A percentile compares a stretch with the other conserved stretches of the same genome.
Conservation (phyloP, 2,888 invertebrate genomes). For the Ctenicera cuprea region DNA sequence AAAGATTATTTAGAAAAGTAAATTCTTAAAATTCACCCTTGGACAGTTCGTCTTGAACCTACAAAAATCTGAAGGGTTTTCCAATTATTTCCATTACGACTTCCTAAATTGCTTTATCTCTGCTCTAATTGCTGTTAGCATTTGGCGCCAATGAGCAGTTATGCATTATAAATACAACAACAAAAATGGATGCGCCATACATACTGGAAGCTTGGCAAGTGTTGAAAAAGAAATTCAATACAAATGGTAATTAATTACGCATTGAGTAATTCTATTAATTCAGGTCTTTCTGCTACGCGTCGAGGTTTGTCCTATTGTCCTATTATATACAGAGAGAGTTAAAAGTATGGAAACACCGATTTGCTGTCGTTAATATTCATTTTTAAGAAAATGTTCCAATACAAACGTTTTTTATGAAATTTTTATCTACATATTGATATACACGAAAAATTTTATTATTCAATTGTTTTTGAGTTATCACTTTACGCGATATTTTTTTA, state of each 20-base stretch:
- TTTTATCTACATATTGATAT: too few relatives aligned
- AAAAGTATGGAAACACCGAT: too few relatives aligned
- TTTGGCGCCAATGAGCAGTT: conserved; percentile 14
- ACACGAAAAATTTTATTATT: too few relatives aligned
- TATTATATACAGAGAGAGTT: too few relatives aligned
- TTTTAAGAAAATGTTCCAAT: too few relatives aligned
- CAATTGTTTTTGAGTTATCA: too few relatives aligned
- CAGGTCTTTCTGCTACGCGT: neutral
- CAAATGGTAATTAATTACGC: conserved; percentile 25
- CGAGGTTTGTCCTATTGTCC: neutral
- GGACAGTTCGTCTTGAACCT: too few relatives aligned
- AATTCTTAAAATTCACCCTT: too few relatives aligned
- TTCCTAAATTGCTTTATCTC: conserved; percentile 24
- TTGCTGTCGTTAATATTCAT: too few relatives aligned
- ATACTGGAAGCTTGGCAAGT: neutral
- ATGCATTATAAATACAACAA: conserved; percentile 23
- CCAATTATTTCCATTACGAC: conserved; percentile 25
- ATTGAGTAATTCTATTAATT: neutral
- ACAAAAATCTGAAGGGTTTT: conserved; percentile 18
- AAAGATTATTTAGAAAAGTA: too few relatives aligned
- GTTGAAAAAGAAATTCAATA: conserved; percentile 19
- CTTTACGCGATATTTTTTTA: too few relatives aligned
- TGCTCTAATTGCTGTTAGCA: conserved; percentile 20
- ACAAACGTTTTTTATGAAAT: too few relatives aligned
- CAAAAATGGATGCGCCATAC: conserved; percentile 15